Evolutionary conservation across 2,113 vertebrate genomes (phyloP).

Genomic region (Perognathus longimembris): DNA sequence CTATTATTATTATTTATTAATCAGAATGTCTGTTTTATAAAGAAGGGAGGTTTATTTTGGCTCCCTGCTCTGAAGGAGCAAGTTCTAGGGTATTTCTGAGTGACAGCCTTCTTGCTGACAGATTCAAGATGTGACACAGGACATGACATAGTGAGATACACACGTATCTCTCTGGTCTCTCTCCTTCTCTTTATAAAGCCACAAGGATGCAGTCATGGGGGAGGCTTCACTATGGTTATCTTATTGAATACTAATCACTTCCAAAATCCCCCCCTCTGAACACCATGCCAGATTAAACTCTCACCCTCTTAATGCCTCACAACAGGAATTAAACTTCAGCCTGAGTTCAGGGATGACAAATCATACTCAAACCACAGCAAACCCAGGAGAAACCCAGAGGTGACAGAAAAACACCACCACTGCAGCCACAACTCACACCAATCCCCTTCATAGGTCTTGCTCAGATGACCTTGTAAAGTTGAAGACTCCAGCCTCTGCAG

Average conservation of each 20-base stretch:
- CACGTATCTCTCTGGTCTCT: background rate
- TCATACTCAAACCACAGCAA: background rate
- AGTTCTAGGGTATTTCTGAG: too few species aligned
- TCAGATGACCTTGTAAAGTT: constrained; percentile 45
- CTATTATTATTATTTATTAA: background rate
- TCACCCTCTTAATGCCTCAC: background rate
- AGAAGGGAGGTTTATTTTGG: background rate
- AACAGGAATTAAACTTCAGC: background rate
- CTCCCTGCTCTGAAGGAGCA: background rate
- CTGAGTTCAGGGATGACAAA: background rate
- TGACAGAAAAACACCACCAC: background rate
- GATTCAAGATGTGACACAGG: background rate
- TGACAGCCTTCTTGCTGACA: background rate
- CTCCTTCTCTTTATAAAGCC: background rate
- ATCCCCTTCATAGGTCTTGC: constrained; percentile 37
- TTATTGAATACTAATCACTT: background rate
- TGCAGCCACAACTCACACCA: background rate
- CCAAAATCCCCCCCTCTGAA: background rate
- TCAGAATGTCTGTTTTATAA: background rate
- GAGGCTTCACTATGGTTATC: background rate
- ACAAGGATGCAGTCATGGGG: background rate
- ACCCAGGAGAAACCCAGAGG: background rate
- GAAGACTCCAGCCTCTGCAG: constrained; percentile 47
- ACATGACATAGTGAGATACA: too few species aligned
- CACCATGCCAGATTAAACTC: background rate